Evolutionary conservation across 1,140 invertebrate genomes (phyloP), one percentile per base, ranked within the genome.

Genomic region (Bemisia tabaci): DNA sequence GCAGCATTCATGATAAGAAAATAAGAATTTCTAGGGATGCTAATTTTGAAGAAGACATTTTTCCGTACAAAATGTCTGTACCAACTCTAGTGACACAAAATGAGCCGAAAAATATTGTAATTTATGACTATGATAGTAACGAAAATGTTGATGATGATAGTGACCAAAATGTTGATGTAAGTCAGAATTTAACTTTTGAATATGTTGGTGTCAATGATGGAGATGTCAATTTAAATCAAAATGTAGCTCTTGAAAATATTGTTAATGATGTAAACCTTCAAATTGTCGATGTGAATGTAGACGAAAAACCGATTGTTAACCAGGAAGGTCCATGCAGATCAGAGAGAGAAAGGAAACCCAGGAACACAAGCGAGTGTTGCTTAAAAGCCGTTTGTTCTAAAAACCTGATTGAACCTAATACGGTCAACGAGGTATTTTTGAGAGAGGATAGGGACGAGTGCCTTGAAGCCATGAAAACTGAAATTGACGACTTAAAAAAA

Each of bases 391-490:
- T 48, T 48, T 48, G 33, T 48, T 48, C 33, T 9, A 48, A 48
- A 9, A 17, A 48, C 17, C 33, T 48, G 17, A 17, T 48, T 5
- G 33, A 48, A 48, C 33, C 33, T 48, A 48, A 17, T 5, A 48
- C 33, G 22, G 60, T 25, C 5, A 11, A 11, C 5, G 24, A 61
- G 22, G 60, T 22, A 11, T n/a, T 25, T 61, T 22, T 22, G n/a
- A 25, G 60, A 61, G 22, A 61, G 11, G 22, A 22, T 22, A 48
- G 17, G 33, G 17, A 48, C 5, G 33, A 5, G 5, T 66, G 65
- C 48, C 2, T 21, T 12, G 22, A 66, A 23, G 65, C 65, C 2
- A 61, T 66, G 21, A 59, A 23, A 25, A n/a, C 60, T 62, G 65
- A 66, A 66, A 24, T 66, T 23, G 59, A 33, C 22, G 5, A 33